phyloP scores from a whole-genome alignment of 1,140 invertebrate species.

The Bombus turneri region DNA sequence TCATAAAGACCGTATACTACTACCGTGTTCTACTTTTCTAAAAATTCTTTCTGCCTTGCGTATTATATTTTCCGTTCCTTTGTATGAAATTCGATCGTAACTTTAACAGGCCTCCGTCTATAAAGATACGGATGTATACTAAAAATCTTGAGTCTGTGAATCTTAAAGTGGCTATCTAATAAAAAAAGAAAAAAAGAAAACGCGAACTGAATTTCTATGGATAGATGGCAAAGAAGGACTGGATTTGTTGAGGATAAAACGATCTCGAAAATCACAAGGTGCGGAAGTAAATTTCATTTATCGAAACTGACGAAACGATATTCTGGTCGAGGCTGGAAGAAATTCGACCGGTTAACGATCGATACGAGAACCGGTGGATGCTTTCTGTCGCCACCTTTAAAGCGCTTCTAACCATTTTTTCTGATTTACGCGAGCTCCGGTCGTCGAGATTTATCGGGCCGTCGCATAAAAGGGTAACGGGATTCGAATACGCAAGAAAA shows the following conservation, averaged over 20 bases:
- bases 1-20: too few species aligned
- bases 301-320: conserved; percentile 20
- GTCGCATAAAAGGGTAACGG: conserved; percentile 21
- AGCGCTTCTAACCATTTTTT: conserved; percentile 41
- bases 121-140: too few species aligned
- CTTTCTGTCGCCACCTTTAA: neutral
- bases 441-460: conserved; percentile 22
- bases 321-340: neutral
- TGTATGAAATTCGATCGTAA: neutral
- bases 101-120: neutral
- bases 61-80: neutral
- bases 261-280: neutral
- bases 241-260: neutral
- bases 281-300: conserved; percentile 13
- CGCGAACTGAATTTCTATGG: neutral
- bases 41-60: neutral
- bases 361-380: neutral
- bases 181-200: neutral
- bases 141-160: neutral
- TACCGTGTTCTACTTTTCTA: neutral
- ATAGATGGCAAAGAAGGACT: neutral
- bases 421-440: conserved; percentile 24
- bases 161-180: neutral
- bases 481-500: conserved; percentile 18
- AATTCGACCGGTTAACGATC: conserved; percentile 25